phyloP scores from a whole-genome alignment of 2,797 vertebrate genomes.

The Steatocranus sp. region DNA sequence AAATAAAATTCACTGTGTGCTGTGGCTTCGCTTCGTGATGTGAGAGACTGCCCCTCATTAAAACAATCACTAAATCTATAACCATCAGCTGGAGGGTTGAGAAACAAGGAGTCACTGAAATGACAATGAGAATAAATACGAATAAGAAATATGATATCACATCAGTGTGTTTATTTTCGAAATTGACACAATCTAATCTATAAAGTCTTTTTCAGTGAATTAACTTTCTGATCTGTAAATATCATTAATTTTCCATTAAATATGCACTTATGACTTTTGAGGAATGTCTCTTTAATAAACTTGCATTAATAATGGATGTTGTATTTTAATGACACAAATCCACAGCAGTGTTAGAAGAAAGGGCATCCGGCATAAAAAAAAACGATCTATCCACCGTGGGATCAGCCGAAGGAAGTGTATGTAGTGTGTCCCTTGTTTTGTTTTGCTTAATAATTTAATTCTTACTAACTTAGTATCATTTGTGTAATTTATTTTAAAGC shows the following conservation, averaged over 20 bases:
- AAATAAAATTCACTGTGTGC: background rate
- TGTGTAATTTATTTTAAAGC: background rate
- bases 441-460: background rate
- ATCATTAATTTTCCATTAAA: background rate
- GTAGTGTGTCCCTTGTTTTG: background rate
- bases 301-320: background rate
- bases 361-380: background rate
- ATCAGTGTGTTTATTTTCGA: background rate
- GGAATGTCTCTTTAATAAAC: background rate
- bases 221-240: background rate
- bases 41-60: background rate
- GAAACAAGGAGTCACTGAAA: background rate
- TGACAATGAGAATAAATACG: background rate
- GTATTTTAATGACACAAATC: background rate
- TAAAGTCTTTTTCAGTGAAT: background rate
- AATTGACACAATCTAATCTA: background rate
- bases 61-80: background rate
- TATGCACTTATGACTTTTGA: background rate
- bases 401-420: background rate
- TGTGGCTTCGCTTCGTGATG: background rate
- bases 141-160: background rate
- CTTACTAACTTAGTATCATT: background rate
- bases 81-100: background rate
- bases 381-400: background rate
- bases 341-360: background rate